These are phyloP conservation scores for Drosophila pseudotalamancana DNA, from an alignment of 2,888 invertebrate species.

Conservation along the genomic window DNA sequence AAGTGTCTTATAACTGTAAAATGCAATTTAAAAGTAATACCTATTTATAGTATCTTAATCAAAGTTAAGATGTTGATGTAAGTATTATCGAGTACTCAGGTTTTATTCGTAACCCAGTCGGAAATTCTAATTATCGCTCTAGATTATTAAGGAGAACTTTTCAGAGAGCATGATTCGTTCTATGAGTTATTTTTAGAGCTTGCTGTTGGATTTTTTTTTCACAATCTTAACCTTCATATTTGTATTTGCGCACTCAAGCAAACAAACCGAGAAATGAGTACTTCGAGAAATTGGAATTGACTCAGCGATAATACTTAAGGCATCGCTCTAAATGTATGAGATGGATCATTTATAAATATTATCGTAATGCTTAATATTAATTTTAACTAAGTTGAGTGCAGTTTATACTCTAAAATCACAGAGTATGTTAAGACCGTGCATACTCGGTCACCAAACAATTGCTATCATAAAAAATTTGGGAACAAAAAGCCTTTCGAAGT, in stretches of 20 bases:
- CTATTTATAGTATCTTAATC: neutral
- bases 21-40: neutral
- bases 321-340: too few species aligned
- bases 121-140: slow-evolving; percentile 1
- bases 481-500: too few species aligned
- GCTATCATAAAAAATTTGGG: too few species aligned
- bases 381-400: too few species aligned
- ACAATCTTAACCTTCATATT: slow-evolving; percentile 69
- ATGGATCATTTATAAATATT: too few species aligned
- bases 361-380: too few species aligned
- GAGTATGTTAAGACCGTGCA: too few species aligned
- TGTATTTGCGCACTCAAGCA: slow-evolving; percentile 63
- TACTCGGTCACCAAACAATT: too few species aligned
- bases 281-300: slow-evolving; percentile 12
- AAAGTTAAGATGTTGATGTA: neutral
- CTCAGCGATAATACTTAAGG: too few species aligned
- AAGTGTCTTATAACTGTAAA: neutral
- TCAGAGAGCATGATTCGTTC: slow-evolving; percentile 15
- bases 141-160: neutral
- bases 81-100: neutral
- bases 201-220: slow-evolving; percentile 35
- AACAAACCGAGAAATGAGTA: slow-evolving; percentile 50
- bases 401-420: too few species aligned
- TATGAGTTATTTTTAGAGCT: slow-evolving; percentile 8
- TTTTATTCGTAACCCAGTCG: neutral